These are phyloP conservation scores for Aphidius gifuensis DNA, from an alignment of 1,140 invertebrate species.

Conservation along the genomic window DNA sequence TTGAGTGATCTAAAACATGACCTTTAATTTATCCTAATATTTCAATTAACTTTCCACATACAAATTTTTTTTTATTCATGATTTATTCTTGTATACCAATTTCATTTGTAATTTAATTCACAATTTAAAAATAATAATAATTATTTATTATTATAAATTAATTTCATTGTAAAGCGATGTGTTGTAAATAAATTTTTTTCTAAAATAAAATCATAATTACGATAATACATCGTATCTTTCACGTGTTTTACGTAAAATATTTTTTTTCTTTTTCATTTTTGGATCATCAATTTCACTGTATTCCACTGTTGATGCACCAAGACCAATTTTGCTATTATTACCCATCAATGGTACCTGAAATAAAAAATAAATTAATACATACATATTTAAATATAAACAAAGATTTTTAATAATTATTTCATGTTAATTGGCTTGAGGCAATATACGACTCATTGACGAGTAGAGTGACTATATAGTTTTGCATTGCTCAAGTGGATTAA, in stretches of 20 bases:
- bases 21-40: too few relatives aligned
- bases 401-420: neutral
- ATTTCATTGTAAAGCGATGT: too few relatives aligned
- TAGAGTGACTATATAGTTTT: too few relatives aligned
- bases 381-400: constrained; percentile 8
- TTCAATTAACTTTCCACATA: too few relatives aligned
- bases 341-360: constrained; percentile 46
- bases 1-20: too few relatives aligned
- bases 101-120: too few relatives aligned
- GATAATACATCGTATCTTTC: constrained; percentile 48
- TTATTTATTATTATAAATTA: too few relatives aligned
- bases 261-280: constrained; percentile 45
- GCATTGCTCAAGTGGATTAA: neutral
- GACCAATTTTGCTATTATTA: constrained; percentile 47
- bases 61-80: too few relatives aligned
- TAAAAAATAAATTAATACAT: constrained; percentile 21
- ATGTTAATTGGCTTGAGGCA: neutral
- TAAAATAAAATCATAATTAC: too few relatives aligned
- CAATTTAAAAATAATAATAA: too few relatives aligned
- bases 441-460: neutral
- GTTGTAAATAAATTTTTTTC: too few relatives aligned
- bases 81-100: too few relatives aligned
- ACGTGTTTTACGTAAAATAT: constrained; percentile 51
- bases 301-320: constrained; percentile 40
- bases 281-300: constrained; percentile 35